A percentile compares a stretch with the other conserved stretches of the same genome.
Evolutionary conservation across 2,113 vertebrate species (phyloP).

Genomic region (Cervus canadensis): DNA sequence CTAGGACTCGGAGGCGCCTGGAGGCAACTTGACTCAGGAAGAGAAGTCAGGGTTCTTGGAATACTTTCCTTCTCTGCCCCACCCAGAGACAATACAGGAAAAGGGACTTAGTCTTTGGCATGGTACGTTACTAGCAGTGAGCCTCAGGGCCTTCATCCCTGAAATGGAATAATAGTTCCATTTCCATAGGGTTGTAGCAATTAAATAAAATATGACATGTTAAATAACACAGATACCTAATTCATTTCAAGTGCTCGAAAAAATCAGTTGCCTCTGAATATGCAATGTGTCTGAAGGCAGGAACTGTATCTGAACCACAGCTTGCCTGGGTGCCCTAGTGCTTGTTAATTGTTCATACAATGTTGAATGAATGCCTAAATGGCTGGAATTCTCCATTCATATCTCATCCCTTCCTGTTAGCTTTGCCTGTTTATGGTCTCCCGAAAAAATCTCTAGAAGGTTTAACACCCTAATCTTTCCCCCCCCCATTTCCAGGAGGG

Average conservation of each 20-base stretch:
- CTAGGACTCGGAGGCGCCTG: rapidly evolving
- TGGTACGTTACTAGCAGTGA: neutral
- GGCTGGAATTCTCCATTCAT: neutral
- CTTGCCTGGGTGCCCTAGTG: neutral
- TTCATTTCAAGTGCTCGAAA: neutral
- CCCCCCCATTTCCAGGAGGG: neutral
- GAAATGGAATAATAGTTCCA: neutral
- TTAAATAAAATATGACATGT: neutral
- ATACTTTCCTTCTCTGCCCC: neutral
- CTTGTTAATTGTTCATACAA: neutral
- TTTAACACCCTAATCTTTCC: neutral
- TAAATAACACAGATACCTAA: neutral
- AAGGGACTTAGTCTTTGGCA: neutral
- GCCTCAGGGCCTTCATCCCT: neutral
- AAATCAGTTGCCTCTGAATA: neutral
- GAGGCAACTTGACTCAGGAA: neutral
- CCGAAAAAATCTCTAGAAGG: neutral
- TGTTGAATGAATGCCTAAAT: neutral
- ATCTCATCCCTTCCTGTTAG: neutral
- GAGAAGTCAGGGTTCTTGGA: neutral
- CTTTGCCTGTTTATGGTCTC: neutral
- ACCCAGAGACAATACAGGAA: neutral
- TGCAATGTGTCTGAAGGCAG: neutral
- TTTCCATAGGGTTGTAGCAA: neutral
- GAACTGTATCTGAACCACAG: neutral